Evolutionary conservation across 2,888 invertebrate species (phyloP).

Genomic region (Ferdinandea cuprea): DNA sequence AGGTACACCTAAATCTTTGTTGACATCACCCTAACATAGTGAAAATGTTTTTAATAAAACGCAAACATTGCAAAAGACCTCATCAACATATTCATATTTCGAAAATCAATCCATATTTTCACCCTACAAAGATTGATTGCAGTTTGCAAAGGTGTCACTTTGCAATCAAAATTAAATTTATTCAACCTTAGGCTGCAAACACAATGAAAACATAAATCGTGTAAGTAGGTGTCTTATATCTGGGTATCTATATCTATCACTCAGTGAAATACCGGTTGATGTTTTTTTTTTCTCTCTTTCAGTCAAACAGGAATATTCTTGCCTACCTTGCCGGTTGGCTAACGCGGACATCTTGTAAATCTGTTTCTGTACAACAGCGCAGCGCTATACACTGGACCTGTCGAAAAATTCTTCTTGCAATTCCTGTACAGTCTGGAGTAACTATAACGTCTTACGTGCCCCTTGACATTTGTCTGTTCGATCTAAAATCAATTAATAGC

Average conservation of each 20-base stretch:
- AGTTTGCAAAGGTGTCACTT: slow-evolving; percentile 12
- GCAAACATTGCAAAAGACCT: slow-evolving; percentile 35
- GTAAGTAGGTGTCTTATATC: slow-evolving; percentile 1
- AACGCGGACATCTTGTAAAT: slow-evolving; percentile 23
- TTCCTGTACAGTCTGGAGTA: neutral
- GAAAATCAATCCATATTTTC: neutral
- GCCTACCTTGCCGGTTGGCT: slow-evolving; percentile 10
- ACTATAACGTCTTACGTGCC: slow-evolving; percentile 11
- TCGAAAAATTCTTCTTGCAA: neutral
- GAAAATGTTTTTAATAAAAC: neutral
- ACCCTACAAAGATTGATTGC: slow-evolving; percentile 1
- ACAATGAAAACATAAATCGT: slow-evolving; percentile 9
- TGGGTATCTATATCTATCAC: neutral
- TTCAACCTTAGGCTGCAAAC: slow-evolving; percentile 3
- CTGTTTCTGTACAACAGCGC: slow-evolving; percentile 5
- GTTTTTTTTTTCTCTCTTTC: slow-evolving; percentile 16
- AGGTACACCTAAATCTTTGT: slow-evolving; percentile 19
- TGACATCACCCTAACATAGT: slow-evolving; percentile 13
- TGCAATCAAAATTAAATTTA: slow-evolving; percentile 13
- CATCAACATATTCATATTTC: slow-evolving; percentile 20
- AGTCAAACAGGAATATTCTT: slow-evolving; percentile 18
- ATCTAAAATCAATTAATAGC: neutral
- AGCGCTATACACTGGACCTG: neutral
- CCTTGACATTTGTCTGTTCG: slow-evolving; percentile 44
- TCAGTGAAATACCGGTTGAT: slow-evolving; percentile 33